Evolutionary conservation across 2,113 vertebrate genomes (phyloP), one percentile per base, ranked within the genome.

Genomic region (Pogona vitticeps): DNA sequence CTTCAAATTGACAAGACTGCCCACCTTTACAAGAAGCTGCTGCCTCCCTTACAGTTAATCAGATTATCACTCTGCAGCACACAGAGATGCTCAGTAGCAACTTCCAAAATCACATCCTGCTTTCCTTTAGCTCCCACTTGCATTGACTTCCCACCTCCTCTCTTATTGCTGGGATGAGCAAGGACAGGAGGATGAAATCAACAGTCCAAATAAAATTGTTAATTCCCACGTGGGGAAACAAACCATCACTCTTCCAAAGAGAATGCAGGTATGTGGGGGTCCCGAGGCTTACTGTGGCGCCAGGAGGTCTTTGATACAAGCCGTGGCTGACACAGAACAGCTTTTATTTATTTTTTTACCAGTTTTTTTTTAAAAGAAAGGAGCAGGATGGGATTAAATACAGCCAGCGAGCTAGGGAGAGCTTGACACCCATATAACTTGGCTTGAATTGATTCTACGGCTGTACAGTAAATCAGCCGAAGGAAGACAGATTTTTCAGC

Each of bases 361-460:
- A 18, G n/a, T 46, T 42, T 72, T 61, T 67, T 71, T 33, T 61
- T 75, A 84, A 52, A 52, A 10, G 10, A 52, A 52, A 68, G 38
- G 63, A 40, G 71, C 17, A 18, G 90, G 71, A 61, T 20, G 67
- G 72, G 72, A 72, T 86, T 86, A 88, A 75, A 70, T 85, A 3
- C 0, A 0, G 1, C 1, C 0, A 2, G 40, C 1, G 52, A 38
- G 21, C 58, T 73, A 82, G 70, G 56, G 63, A 26, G 33, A 88
- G 86, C 80, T 79, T 58, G 76, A 78, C 80, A 85, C n/a, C 1
- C 13, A 21, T 18, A 1, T 81, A 85, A 56, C 79, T 88, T 90
- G 76, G 59, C 86, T 86, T 68, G 65, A 36, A 81, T 89, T 87
- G 84, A 40, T 86, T 88, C 84, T 65, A 26, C 88, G 83, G 72